Evolutionary conservation across 2,113 vertebrate genomes (phyloP), one percentile per base, ranked within the genome.

Genomic region (Corythornis madagascariensis): DNA sequence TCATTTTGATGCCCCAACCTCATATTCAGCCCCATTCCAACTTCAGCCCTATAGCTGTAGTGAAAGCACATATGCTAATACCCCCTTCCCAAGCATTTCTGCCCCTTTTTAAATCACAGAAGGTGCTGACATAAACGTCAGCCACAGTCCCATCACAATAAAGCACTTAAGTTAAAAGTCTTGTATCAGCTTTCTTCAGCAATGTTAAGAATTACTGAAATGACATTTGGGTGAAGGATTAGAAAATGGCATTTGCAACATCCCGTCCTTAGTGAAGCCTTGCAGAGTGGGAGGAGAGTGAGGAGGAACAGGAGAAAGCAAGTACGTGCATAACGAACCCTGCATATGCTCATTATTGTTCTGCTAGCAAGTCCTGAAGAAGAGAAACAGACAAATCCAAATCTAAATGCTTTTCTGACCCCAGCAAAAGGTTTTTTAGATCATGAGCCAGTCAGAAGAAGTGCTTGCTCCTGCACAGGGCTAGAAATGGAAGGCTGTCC

Each of bases 151-250:
- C 80, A 61, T 87, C 74, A 76, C 52, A 42, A 45, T 88, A n/a
- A 65, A 85, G 67, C 81, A 89, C 60, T 75, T 93, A 82, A 71
- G 81, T 79, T 61, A 59, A 76, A 82, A 63, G 48, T 83, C 74
- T 85, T 85, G 77, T 85, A 76, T 50, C 70, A 79, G 60, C 35
- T 85, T 84, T 80, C 67, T 92, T 80, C 82, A 43, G 33, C 70
- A 87, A 25, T 52, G 35, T 28, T 28, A 75, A 76, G 66, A 86
- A 86, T 89, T 83, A 76, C 70, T 63, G 66, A 75, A 67, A 75
- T 75, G 70, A 38, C 70, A 82, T 95, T 90, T 94, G 50, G 53
- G 45, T 84, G 84, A 86, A 56, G 53, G 83, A 69, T 91, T 86
- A 90, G 88, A 71, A 96, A 83, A 48, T 2, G 5, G 45, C 61